These are phyloP conservation scores for Lepisosteus osseus DNA, from an alignment of 2,113 vertebrate species.

Conservation along the genomic window DNA sequence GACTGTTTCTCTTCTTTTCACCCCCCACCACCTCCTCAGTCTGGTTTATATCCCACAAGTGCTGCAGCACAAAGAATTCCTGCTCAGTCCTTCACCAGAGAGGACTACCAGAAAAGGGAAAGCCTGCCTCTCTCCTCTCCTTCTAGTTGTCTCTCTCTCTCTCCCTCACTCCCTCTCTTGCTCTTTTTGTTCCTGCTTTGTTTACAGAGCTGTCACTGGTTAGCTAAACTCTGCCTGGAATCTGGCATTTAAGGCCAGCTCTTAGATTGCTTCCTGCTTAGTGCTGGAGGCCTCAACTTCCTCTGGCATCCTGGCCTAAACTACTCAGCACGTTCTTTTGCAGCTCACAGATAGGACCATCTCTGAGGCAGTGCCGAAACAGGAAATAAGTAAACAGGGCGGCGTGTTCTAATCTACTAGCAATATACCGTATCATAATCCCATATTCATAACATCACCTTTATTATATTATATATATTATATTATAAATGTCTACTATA, in stretches of 20 bases:
- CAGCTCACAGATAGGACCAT: slow-evolving; percentile 20
- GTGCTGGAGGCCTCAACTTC: slow-evolving; percentile 68
- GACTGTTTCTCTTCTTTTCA: slow-evolving; percentile 35
- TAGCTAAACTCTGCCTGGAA: slow-evolving; percentile 79
- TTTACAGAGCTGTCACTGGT: slow-evolving; percentile 48
- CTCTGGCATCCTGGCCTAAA: slow-evolving; percentile 63
- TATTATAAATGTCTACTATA: too few relatives aligned
- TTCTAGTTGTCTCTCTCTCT: slow-evolving; percentile 9
- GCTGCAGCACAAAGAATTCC: slow-evolving; percentile 38
- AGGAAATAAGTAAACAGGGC: not conserved
- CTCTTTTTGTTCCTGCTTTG: slow-evolving; percentile 65
- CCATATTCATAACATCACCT: too few relatives aligned
- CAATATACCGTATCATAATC: too few relatives aligned
- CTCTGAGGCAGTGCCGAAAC: not conserved
- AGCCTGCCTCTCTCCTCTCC: slow-evolving; percentile 38
- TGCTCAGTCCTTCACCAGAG: slow-evolving; percentile 40
- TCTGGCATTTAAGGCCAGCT: slow-evolving; percentile 73
- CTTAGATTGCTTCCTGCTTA: slow-evolving; percentile 73
- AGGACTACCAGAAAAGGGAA: slow-evolving; percentile 50
- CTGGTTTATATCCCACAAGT: slow-evolving; percentile 56
- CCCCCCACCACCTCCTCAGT: slow-evolving; percentile 47
- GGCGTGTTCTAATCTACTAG: not conserved
- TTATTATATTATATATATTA: too few relatives aligned
- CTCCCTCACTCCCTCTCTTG: slow-evolving; percentile 22
- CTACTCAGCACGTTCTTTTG: slow-evolving; percentile 33